Evolutionary conservation across 2,888 invertebrate species (phyloP).

Genomic region (Auanema sp.): DNA sequence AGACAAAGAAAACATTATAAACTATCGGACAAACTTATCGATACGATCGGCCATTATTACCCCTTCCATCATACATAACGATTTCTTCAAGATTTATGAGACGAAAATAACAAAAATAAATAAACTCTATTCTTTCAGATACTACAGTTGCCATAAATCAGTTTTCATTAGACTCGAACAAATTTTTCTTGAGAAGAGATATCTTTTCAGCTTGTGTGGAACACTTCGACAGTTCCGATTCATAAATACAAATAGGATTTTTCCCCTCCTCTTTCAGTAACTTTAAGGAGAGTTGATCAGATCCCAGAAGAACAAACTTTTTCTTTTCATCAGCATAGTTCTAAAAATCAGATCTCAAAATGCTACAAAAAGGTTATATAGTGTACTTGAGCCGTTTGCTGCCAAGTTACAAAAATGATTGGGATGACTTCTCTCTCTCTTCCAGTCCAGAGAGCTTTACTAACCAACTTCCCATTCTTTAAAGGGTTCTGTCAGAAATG

Average conservation of each 20-base stretch:
- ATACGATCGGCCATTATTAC: too few species aligned
- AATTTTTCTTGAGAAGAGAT: background rate
- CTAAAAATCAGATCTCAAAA: background rate
- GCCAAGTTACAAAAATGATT: too few species aligned
- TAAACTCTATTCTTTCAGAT: background rate
- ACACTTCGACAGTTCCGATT: background rate
- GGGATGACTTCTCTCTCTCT: too few species aligned
- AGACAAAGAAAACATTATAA: too few species aligned
- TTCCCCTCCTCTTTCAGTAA: background rate
- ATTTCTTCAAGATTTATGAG: background rate
- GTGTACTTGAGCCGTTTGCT: too few species aligned
- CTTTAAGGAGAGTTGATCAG: background rate
- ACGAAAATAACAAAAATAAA: background rate
- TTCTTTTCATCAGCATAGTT: too few species aligned
- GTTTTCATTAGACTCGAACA: background rate
- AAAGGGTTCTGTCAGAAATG: too few species aligned
- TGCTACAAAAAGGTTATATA: background rate
- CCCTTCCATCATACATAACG: background rate
- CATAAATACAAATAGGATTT: background rate
- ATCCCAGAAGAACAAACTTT: constrained; percentile 1
- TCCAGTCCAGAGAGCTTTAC: too few species aligned
- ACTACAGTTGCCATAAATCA: background rate
- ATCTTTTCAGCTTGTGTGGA: background rate
- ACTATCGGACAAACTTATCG: too few species aligned
- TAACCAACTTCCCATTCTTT: too few species aligned